Conservation (phyloP, 2,113 vertebrate species). For the Ceyx cyanopectus region DNA sequence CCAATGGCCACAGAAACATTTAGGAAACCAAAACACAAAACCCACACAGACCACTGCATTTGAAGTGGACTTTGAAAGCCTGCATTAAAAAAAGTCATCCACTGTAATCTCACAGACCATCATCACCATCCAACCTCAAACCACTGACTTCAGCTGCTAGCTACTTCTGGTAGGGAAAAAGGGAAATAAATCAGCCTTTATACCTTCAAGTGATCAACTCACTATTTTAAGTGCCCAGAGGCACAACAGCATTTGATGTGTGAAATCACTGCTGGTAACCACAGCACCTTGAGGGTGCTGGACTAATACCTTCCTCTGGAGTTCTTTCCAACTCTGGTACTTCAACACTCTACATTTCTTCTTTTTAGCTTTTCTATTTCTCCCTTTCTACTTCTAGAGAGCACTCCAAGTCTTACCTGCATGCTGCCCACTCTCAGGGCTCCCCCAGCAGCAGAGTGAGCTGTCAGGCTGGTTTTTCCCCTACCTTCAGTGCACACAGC, state of each 20-base stretch:
- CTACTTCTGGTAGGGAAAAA: not conserved
- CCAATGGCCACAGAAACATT: rapidly evolving
- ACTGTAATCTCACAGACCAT: not conserved
- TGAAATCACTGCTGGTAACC: not conserved
- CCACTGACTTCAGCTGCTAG: not conserved
- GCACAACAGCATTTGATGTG: not conserved
- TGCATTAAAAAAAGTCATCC: not conserved
- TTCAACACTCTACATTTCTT: too few relatives aligned
- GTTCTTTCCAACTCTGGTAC: not conserved
- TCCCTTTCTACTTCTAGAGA: not conserved
- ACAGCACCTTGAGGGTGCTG: not conserved
- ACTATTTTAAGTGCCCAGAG: not conserved
- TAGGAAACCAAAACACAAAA: not conserved
- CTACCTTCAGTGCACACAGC: not conserved
- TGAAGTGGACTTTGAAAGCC: not conserved
- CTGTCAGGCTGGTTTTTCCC: not conserved
- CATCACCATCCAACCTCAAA: not conserved
- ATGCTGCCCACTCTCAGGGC: not conserved
- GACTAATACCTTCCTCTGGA: not conserved
- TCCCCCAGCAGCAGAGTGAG: not conserved
- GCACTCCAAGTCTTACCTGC: not conserved
- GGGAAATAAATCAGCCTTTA: not conserved
- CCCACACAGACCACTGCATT: not conserved
- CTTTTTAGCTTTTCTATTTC: too few relatives aligned
- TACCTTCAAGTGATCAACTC: not conserved